phyloP scores from a whole-genome alignment of 2,113 vertebrate genomes.

The Nesospiza acunhae region DNA sequence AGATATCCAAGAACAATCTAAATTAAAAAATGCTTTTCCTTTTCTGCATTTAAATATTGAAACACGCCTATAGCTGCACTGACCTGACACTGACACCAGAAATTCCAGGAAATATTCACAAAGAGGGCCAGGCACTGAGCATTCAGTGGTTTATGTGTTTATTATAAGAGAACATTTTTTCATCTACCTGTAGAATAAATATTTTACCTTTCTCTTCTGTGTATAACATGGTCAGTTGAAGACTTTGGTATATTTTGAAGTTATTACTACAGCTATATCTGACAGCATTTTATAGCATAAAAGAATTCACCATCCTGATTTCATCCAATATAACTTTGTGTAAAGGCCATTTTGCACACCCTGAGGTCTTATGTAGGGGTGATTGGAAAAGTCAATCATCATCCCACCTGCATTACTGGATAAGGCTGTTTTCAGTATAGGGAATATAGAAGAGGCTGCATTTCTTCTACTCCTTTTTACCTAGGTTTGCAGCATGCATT shows the following conservation, averaged over 20 bases:
- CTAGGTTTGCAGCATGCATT: background rate
- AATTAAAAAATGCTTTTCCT: background rate
- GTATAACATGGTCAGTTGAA: background rate
- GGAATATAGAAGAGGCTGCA: background rate
- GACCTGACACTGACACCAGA: background rate
- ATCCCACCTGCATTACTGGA: background rate
- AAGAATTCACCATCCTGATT: background rate
- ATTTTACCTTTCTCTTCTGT: background rate
- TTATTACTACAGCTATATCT: background rate
- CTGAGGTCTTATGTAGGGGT: background rate
- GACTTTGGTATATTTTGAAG: background rate
- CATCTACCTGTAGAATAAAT: background rate
- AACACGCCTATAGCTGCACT: background rate
- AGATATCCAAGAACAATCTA: background rate
- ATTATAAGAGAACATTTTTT: background rate
- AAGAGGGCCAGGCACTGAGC: fast-evolving
- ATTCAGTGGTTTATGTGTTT: background rate
- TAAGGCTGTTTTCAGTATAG: background rate
- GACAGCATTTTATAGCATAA: background rate
- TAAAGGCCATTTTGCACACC: background rate
- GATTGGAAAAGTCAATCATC: background rate
- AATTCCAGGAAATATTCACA: background rate
- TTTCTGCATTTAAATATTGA: background rate
- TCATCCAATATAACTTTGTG: background rate
- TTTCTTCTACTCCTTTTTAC: background rate